These are phyloP conservation scores for Chrysodeixis includens DNA, from an alignment of 2,888 invertebrate genomes.

Conservation along the genomic window DNA sequence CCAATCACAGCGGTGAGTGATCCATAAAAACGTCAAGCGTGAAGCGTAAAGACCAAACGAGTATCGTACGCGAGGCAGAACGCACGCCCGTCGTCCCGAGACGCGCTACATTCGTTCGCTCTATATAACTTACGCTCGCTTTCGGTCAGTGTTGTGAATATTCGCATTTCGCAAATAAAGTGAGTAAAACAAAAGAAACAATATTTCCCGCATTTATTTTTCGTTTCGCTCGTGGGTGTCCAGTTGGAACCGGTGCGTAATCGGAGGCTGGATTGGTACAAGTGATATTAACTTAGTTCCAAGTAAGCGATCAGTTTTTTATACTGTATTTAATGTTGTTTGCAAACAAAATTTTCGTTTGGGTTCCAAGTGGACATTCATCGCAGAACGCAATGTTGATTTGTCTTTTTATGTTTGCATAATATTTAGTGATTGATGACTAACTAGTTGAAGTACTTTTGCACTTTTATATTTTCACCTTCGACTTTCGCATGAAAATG, in stretches of 20 bases:
- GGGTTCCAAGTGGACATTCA: constrained; percentile 66
- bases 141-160: constrained; percentile 54
- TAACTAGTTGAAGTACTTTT: constrained; percentile 29
- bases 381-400: constrained; percentile 26
- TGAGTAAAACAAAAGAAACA: constrained; percentile 69
- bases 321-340: constrained; percentile 37
- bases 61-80: constrained; percentile 67
- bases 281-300: constrained; percentile 57
- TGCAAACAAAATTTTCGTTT: constrained; percentile 46
- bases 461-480: constrained; percentile 20
- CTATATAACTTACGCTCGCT: constrained; percentile 48
- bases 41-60: constrained; percentile 75
- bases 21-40: constrained; percentile 79
- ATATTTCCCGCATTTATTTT: constrained; percentile 34
- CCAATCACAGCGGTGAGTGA: constrained; percentile 73
- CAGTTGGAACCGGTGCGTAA: constrained; percentile 63
- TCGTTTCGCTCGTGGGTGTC: constrained; percentile 53
- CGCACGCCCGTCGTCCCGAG: constrained; percentile 70
- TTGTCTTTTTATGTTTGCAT: constrained; percentile 32
- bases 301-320: constrained; percentile 59
- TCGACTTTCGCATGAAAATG: background rate
- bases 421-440: constrained; percentile 26
- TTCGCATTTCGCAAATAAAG: constrained; percentile 64
- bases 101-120: constrained; percentile 55
- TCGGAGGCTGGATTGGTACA: constrained; percentile 63